Percentiles rank a stretch among this genome's conserved stretches.
Evolutionary conservation across 2,113 vertebrate genomes (phyloP).

Genomic region (Dendrocopos noguchii): DNA sequence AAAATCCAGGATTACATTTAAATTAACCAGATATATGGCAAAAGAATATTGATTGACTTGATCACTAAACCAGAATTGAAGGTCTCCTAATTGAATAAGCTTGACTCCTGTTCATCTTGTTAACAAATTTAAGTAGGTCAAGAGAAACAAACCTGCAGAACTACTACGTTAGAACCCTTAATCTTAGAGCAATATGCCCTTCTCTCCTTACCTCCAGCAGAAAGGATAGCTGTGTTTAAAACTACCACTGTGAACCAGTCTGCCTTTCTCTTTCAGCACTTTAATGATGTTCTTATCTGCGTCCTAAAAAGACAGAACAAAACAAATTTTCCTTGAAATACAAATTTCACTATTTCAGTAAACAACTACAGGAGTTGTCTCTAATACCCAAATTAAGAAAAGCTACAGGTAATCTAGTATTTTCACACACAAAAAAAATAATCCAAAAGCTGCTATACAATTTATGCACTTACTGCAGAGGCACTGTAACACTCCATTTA

Average conservation of each 20-base stretch:
- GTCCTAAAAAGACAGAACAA: conserved; percentile 79
- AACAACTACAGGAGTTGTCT: neutral
- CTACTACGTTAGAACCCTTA: neutral
- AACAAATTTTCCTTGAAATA: neutral
- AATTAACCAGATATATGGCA: neutral
- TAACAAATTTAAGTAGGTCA: neutral
- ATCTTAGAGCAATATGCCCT: neutral
- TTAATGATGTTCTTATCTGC: conserved; percentile 95
- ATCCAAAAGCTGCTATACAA: neutral
- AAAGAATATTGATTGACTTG: neutral
- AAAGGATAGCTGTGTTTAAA: conserved; percentile 96
- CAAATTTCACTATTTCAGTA: neutral
- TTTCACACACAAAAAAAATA: neutral
- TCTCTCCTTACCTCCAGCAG: conserved; percentile 92
- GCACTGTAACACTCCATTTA: neutral
- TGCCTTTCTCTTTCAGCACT: conserved; percentile 88
- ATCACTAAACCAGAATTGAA: neutral
- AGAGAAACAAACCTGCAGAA: neutral
- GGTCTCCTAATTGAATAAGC: neutral
- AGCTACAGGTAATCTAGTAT: neutral
- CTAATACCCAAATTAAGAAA: neutral
- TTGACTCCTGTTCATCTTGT: neutral
- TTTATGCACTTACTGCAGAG: neutral
- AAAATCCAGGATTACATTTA: neutral
- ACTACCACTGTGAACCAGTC: conserved; percentile 82